phyloP scores from a whole-genome alignment of 64 coral and sea anemone genomes.

The Montipora cactus region DNA sequence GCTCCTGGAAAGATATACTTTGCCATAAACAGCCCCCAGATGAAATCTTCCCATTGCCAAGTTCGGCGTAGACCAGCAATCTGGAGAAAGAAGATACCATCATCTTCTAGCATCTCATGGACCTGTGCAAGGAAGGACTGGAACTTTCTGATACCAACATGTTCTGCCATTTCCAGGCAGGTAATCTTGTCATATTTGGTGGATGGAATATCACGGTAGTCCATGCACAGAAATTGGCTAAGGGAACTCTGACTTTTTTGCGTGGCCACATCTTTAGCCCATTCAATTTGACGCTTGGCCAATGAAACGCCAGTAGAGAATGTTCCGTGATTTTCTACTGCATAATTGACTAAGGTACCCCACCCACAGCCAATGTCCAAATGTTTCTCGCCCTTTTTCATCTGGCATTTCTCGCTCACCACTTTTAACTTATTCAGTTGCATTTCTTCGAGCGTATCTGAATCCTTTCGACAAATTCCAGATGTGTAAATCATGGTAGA shows the following conservation, averaged over 20 bases:
- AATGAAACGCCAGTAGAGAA: slow-evolving; percentile 87
- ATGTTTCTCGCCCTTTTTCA: slow-evolving; percentile 81
- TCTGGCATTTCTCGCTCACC: slow-evolving; percentile 89
- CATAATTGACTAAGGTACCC: slow-evolving; percentile 97
- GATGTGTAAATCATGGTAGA: slow-evolving; percentile 97
- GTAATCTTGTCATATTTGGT: slow-evolving; percentile 92
- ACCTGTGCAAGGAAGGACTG: slow-evolving; percentile 92
- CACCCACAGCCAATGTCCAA: slow-evolving; percentile 99
- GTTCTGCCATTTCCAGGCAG: slow-evolving; percentile 99
- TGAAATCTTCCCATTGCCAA: slow-evolving; percentile 98
- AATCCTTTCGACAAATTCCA: slow-evolving; percentile 72
- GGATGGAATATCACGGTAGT: slow-evolving; percentile 95
- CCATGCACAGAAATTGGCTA: slow-evolving; percentile 89
- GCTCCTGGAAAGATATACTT: slow-evolving; percentile 99
- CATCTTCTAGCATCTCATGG: slow-evolving; percentile 91
- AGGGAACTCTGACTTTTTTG: slow-evolving; percentile 53
- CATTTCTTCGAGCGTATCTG: slow-evolving; percentile 91
- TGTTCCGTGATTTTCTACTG: slow-evolving; percentile 79
- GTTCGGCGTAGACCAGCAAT: slow-evolving; percentile 94
- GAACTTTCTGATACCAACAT: slow-evolving; percentile 96
- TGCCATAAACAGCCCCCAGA: slow-evolving; percentile 99
- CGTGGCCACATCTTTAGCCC: slow-evolving; percentile 65
- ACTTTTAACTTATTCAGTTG: slow-evolving; percentile 88
- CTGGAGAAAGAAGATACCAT: slow-evolving; percentile 97
- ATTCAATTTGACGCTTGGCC: slow-evolving; percentile 91